Base-by-base conservation (phyloP, 2,797 vertebrate genomes). In the Gallinago nigripennis region DNA sequence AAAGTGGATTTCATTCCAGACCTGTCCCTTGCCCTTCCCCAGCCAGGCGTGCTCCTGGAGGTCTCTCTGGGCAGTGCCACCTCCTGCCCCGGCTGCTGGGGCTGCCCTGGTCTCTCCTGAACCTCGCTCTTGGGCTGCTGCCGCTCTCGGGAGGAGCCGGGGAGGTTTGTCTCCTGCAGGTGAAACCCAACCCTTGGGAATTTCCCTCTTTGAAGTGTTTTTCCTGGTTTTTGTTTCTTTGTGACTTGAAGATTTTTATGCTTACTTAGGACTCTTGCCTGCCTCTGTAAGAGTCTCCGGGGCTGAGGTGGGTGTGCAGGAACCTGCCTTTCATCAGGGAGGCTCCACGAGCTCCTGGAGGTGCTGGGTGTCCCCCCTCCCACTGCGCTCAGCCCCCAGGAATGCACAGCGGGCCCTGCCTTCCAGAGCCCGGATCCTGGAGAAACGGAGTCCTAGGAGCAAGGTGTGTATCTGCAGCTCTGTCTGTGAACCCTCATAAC, bases 161-260 rank as follows among this genome's bases (percentile, higher is more conserved):
- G 70, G 5, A 79, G 63, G 7, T 65, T 10, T 54, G 23, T 6
- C 37, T 81, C 41, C 0, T 43, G 0, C 3, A n/a, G 65, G 24
- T 18, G 25, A 31, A 72, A 72, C 30, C 45, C 92, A 79, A 0
- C 54, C 12, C 28, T 14, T 25, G 83, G 91, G 86, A 79, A 68
- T 94, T 95, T 66, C 86, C 86, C 75, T 84, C 90, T 95, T 85
- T 82, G 93, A 91, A 95, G 68, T 0, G 2, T 77, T 82, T 88
- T 96, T 70, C 73, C 77, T 86, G 66, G 5, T 64, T 84, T 85
- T 71, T 76, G 72, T 72, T 93, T 43, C 88, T 79, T 15, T 43
- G 81, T 90, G 86, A 51, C 56, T 80, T 63, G 16, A 33, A 84
- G 77, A 25, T 53, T 88, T 86, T 68, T 63, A 10, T 82, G 88